Conservation (phyloP, 2,888 invertebrate genomes). For the Acrobasis consociella region DNA sequence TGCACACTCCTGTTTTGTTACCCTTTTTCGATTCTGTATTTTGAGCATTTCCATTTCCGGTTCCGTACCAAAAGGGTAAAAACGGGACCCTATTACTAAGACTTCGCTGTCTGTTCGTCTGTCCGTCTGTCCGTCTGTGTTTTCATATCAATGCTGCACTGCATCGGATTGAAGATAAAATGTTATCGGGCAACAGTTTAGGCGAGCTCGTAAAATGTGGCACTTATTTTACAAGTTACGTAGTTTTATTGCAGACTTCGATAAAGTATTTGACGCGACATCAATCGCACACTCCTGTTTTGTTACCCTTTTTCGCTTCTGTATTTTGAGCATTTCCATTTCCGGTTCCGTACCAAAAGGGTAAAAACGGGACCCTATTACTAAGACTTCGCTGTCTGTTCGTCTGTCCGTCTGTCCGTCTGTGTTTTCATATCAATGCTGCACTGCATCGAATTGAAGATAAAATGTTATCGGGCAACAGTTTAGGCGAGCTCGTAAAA, state of each 20-base stretch:
- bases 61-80: too few relatives aligned
- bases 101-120: too few relatives aligned
- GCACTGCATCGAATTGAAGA: conserved; percentile 57
- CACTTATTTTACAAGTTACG: conserved; percentile 65
- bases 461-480: conserved; percentile 72
- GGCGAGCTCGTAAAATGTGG: conserved; percentile 59
- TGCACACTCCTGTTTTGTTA: neutral
- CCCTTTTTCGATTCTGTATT: neutral
- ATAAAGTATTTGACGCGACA: conserved; percentile 52
- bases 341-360: too few relatives aligned
- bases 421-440: conserved; percentile 22
- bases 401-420: too few relatives aligned
- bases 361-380: too few relatives aligned
- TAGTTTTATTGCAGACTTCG: conserved; percentile 54
- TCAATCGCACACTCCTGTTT: conserved; percentile 32
- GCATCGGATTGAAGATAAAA: conserved; percentile 64
- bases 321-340: too few relatives aligned
- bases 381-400: too few relatives aligned
- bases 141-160: conserved; percentile 33
- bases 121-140: too few relatives aligned
- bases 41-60: too few relatives aligned
- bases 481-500: conserved; percentile 66
- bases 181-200: conserved; percentile 73
- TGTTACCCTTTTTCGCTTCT: neutral
- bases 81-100: too few relatives aligned